These are phyloP conservation scores for Paedocypris sp. DNA, from an alignment of 2,113 vertebrate genomes.

Conservation along the genomic window DNA sequence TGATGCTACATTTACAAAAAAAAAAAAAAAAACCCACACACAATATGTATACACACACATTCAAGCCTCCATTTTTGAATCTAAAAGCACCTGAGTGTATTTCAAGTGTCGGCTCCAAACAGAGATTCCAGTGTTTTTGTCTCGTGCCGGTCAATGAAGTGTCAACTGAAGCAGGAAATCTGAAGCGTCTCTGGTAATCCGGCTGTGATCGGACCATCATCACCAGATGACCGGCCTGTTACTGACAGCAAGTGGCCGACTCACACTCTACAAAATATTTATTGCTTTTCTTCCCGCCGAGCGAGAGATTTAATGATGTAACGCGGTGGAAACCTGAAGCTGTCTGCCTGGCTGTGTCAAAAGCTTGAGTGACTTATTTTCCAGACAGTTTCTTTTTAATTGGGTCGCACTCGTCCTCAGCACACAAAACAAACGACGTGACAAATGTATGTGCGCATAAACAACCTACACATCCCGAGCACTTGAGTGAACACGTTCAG, in stretches of 20 bases:
- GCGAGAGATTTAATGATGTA: conserved; percentile 13
- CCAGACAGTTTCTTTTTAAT: conserved; percentile 6
- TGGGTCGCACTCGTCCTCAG: not conserved
- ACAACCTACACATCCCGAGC: not conserved
- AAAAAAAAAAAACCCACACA: no score
- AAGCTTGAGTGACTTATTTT: not conserved
- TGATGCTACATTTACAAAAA: no score
- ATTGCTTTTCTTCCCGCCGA: conserved; percentile 1
- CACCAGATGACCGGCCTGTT: conserved; percentile 3
- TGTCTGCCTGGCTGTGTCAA: not conserved
- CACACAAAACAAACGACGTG: conserved; percentile 7
- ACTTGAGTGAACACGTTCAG: conserved; percentile 7
- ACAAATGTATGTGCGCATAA: not conserved
- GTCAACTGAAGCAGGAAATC: no score
- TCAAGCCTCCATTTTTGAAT: no score
- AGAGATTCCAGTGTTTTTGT: no score
- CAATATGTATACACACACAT: no score
- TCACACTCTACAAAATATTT: conserved; percentile 10
- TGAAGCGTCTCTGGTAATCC: not conserved
- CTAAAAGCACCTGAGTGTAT: no score
- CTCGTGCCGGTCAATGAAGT: no score
- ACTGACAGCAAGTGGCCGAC: conserved; percentile 5
- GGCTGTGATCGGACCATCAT: not conserved
- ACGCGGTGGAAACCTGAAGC: conserved; percentile 8
- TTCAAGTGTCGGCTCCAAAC: no score